Base-by-base conservation (phyloP, 2,797 vertebrate species). In the Psittacula derbiana region DNA sequence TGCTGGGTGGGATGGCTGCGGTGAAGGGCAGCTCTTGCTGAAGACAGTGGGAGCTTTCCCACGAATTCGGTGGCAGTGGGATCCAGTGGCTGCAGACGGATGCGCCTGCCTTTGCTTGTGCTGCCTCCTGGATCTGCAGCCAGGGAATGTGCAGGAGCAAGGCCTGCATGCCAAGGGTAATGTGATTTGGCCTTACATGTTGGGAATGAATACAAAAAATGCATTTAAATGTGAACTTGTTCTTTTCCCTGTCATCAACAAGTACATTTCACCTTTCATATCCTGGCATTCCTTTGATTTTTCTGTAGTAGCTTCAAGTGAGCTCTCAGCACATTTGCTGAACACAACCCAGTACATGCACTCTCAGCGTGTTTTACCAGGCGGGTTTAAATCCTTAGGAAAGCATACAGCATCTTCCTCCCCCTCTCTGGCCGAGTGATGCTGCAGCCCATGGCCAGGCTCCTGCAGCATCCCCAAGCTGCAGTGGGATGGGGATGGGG, bases 401-500 rank as follows among this genome's bases (percentile, higher is more conserved):
- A 12, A 25, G n/a, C 24, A 9, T 0, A 3, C 1, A 30, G 19
- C 12, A 2, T 38, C 50, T 69, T 28, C 72, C 47, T 72, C 50
- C 78, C 19, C 1, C 10, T 17, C 64, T 25, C 11, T 52, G 31
- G 43, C n/a, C 0, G 0, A 12, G 50, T 1, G 13, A 27, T 5
- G 55, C 82, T 8, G 2, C 25, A 24, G 73, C 60, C 33, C 62
- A 3, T 0, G 3, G 55, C 44, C 5, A 5, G 76, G 86, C 57
- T 66, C 72, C 71, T 2, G 5, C 4, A 2, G 23, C 0, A 0
- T 19, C 10, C 75, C 75, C 4, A 1, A 64, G 46, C 41, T 66
- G 65, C 0, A 0, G 24, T 5, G 3, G 11, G 3, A 31, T 0
- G 0, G 60, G 80, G 33, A 11, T 4, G 12, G 50, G 10, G n/a